A percentile compares a stretch with the other conserved stretches of the same genome.
Conservation (phyloP, 2,888 invertebrate genomes). For the Apamea crenata region DNA sequence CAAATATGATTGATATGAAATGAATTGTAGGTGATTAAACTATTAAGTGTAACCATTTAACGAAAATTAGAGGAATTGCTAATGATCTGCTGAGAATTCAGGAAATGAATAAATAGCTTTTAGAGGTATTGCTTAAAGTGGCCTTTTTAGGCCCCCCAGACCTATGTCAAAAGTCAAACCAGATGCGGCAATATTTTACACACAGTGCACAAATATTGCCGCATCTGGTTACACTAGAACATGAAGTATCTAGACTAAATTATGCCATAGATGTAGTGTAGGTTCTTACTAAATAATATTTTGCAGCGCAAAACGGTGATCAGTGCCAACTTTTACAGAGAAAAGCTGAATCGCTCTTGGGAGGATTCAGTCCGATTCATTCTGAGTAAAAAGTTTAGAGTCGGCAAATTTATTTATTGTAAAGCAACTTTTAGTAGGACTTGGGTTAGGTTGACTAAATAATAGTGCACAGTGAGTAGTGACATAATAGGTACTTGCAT, state of each 20-base stretch:
- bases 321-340: slow-evolving; percentile 24
- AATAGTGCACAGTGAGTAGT: background rate
- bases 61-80: no score
- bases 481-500: background rate
- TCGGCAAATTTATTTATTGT: slow-evolving; percentile 1
- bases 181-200: no score
- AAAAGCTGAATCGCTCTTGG: slow-evolving; percentile 1
- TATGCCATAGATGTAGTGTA: background rate
- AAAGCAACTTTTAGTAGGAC: slow-evolving; percentile 9
- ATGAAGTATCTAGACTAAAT: background rate
- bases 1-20: no score
- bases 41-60: no score
- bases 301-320: background rate
- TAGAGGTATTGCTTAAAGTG: no score
- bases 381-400: background rate
- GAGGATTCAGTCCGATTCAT: slow-evolving; percentile 4
- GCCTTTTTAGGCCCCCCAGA: no score
- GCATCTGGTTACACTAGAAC: background rate
- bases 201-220: no score
- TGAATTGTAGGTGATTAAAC: no score
- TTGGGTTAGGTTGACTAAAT: background rate
- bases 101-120: no score
- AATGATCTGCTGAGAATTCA: no score
- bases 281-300: background rate
- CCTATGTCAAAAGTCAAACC: no score